Percentiles rank a stretch among this genome's conserved stretches.
These are phyloP conservation scores for Brachyptera risi DNA, from an alignment of 2,888 invertebrate species.

Conservation along the genomic window DNA sequence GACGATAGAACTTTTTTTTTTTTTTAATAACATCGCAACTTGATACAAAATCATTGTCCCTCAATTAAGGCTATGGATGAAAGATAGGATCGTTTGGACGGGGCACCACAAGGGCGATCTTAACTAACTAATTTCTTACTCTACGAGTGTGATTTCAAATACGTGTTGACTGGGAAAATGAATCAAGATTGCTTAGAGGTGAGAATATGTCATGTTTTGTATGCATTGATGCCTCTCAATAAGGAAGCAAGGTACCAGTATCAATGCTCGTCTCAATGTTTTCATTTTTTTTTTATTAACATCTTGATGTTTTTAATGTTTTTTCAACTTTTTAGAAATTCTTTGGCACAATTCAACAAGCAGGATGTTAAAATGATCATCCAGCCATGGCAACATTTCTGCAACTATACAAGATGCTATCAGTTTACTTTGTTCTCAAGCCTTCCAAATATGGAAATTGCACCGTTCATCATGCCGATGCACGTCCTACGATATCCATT, in stretches of 20 bases:
- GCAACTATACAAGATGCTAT: neutral
- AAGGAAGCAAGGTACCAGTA: too few species aligned
- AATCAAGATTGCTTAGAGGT: neutral
- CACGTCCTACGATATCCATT: neutral
- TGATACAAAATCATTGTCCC: too few species aligned
- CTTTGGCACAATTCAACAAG: neutral
- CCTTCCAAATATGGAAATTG: neutral
- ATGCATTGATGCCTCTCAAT: too few species aligned
- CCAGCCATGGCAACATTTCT: neutral
- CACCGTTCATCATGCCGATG: neutral
- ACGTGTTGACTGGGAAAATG: neutral
- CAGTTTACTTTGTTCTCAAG: neutral
- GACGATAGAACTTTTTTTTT: neutral
- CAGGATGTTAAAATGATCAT: neutral
- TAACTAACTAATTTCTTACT: neutral
- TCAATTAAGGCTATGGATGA: too few species aligned
- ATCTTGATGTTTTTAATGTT: too few species aligned
- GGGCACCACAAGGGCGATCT: too few species aligned
- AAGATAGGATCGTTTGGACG: too few species aligned
- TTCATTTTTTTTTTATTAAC: too few species aligned
- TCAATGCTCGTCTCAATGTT: too few species aligned
- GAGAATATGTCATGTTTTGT: neutral
- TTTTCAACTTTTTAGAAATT: too few species aligned
- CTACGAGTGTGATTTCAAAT: neutral
- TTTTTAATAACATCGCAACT: too few species aligned